Evolutionary conservation across 2,888 invertebrate species (phyloP).

Genomic region (Criorhina ranunculi): DNA sequence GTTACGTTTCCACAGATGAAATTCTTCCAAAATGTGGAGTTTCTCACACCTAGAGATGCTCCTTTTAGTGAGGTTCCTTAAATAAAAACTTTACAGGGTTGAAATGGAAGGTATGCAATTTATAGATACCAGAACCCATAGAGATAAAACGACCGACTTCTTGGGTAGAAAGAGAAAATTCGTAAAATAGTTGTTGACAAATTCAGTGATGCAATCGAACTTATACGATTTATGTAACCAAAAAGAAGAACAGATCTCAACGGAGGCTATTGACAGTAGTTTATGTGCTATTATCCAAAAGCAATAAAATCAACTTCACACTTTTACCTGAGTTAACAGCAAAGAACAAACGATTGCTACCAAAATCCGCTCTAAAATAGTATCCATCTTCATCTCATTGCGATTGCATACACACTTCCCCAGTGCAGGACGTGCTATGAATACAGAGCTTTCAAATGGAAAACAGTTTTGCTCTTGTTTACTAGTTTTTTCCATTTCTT

Average conservation of each 20-base stretch:
- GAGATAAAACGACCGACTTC: too few relatives aligned
- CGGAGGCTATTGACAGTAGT: not conserved
- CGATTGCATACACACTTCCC: slow-evolving; percentile 49
- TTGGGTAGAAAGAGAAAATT: too few relatives aligned
- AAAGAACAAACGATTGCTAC: slow-evolving; percentile 6
- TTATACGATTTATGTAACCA: not conserved
- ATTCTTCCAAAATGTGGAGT: too few relatives aligned
- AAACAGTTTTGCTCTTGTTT: slow-evolving; percentile 37
- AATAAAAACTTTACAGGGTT: too few relatives aligned
- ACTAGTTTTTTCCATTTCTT: slow-evolving; percentile 42
- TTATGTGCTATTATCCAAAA: not conserved
- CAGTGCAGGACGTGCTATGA: slow-evolving; percentile 63
- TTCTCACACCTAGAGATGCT: too few relatives aligned
- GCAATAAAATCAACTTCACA: slow-evolving; percentile 6
- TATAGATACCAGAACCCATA: too few relatives aligned
- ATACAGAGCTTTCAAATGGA: slow-evolving; percentile 53
- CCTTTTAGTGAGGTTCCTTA: too few relatives aligned
- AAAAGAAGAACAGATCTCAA: not conserved
- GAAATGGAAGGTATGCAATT: too few relatives aligned
- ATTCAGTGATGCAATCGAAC: not conserved
- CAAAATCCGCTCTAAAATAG: not conserved
- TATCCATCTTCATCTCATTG: slow-evolving; percentile 54
- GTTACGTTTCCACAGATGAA: too few relatives aligned
- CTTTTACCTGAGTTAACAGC: slow-evolving; percentile 2
- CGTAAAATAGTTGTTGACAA: not conserved